Conservation (phyloP, 2,113 vertebrate genomes). For the Corvus hawaiiensis region DNA sequence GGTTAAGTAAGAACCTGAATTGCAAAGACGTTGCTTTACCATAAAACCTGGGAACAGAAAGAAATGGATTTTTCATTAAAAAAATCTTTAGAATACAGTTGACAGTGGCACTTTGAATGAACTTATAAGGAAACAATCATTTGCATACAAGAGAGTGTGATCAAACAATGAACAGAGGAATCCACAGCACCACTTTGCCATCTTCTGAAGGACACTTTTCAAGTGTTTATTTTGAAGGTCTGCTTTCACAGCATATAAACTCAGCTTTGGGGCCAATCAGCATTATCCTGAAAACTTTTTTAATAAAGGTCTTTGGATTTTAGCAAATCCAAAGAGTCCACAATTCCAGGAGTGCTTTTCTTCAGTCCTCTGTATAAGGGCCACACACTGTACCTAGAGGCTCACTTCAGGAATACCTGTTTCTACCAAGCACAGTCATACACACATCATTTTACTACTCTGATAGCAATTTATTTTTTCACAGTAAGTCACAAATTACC, state of each 20-base stretch:
- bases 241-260: not conserved
- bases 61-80: not conserved
- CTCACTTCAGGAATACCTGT: constrained; percentile 10
- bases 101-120: not conserved
- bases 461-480: constrained; percentile 65
- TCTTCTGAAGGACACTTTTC: not conserved
- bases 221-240: not conserved
- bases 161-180: not conserved
- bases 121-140: not conserved
- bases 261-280: not conserved
- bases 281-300: not conserved
- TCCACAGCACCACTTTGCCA: not conserved
- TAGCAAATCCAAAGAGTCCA: not conserved
- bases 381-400: not conserved
- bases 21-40: not conserved
- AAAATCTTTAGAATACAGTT: not conserved
- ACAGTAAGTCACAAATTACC: constrained; percentile 46
- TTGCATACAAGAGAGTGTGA: not conserved
- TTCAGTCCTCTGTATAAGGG: not conserved
- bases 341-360: not conserved
- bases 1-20: not conserved
- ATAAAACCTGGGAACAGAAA: not conserved
- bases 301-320: not conserved
- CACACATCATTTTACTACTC: constrained; percentile 48
- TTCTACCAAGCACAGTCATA: constrained; percentile 53